Base-by-base conservation (phyloP, 2,888 invertebrate genomes). In the Pandemis corylana region DNA sequence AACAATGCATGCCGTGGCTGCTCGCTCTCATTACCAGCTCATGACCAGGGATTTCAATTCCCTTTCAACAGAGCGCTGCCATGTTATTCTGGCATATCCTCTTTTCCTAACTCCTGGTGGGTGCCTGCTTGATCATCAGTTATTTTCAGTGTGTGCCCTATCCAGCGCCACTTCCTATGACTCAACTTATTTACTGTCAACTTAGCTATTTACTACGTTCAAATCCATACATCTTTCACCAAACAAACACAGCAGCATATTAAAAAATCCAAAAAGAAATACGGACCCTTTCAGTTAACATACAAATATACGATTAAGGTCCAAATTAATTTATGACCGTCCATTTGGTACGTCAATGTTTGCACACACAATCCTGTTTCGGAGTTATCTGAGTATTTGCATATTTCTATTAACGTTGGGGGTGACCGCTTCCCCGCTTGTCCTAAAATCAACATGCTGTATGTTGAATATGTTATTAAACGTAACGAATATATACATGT, bases 371-470 rank as follows among this genome's bases (percentile, higher is more conserved):
- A 90, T 89, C 87, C 88, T 89, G 88, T 91, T 90, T 90, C 87
- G 87, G 88, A 86, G 88, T 87, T 85, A 87, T 88, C 85, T 81
- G 78, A 76, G 76, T 88, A 91, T 92, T 91, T 92, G 91, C 92
- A 91, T 92, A 92, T 90, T 90, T 88, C 89, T 90, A 89, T 91
- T 90, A 88, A 89, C 86, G 82, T 85, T 36, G 83, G 81, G 80
- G 79, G 83, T 84, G 82, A 84, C 83, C 81, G 79, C 80, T 80
- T 83, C 84, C 82, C 82, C 83, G 83, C 82, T 85, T 79, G 81
- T 78, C 79, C 78, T 82, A 87, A 89, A 89, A 87, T 87, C 87
- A 90, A 88, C 88, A 88, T 69, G 46, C 62, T 51, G 42, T 41
- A 59, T 4, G 49, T 49, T 41, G 67, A 65, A 51, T 68, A 56